phyloP scores from a whole-genome alignment of 2,113 vertebrate genomes.

The Halichoerus grypus region DNA sequence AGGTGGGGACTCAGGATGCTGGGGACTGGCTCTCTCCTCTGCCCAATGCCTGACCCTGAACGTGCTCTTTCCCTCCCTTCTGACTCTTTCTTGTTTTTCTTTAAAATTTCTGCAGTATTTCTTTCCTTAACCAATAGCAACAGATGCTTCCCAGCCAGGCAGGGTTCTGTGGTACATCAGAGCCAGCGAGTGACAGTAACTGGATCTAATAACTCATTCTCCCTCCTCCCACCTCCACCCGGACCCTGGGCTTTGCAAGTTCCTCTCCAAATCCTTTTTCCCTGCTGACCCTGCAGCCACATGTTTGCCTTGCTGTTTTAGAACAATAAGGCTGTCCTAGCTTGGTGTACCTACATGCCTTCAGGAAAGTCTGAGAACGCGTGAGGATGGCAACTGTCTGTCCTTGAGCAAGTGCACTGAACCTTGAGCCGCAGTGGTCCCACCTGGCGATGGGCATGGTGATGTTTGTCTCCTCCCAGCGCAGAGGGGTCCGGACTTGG shows the following conservation, averaged over 20 bases:
- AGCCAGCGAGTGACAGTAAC: fast-evolving
- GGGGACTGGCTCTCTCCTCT: neutral
- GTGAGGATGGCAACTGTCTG: fast-evolving
- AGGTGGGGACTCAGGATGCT: fast-evolving
- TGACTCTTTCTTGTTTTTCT: neutral
- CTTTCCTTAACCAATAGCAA: neutral
- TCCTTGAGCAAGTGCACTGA: neutral
- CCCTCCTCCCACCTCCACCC: fast-evolving
- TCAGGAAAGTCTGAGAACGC: fast-evolving
- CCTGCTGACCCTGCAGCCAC: neutral
- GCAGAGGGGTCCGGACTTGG: neutral
- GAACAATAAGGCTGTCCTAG: fast-evolving
- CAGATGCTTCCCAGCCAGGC: neutral
- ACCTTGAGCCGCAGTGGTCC: neutral
- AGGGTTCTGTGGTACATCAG: fast-evolving
- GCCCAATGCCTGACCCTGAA: neutral
- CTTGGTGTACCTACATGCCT: fast-evolving
- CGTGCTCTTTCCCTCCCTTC: fast-evolving
- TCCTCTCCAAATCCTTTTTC: fast-evolving
- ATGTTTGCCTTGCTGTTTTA: no score
- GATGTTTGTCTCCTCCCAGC: neutral
- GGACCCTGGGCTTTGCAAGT: no score
- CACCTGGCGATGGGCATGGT: fast-evolving
- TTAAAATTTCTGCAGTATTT: neutral
- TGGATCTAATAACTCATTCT: fast-evolving